These are phyloP conservation scores for Crotalus helleri DNA, from an alignment of 2,113 vertebrate species.

Conservation along the genomic window DNA sequence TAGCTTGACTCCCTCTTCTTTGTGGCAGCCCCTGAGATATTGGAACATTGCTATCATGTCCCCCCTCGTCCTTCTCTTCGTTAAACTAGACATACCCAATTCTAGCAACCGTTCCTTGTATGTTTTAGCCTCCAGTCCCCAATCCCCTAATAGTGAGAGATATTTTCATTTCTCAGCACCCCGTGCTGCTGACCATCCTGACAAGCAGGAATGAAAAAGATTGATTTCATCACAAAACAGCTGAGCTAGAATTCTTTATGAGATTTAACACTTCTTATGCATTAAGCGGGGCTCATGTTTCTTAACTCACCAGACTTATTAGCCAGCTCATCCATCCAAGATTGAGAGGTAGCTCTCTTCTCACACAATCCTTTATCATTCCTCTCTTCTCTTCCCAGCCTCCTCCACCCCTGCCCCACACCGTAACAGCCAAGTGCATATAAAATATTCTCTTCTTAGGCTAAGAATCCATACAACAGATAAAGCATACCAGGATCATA, in stretches of 20 bases:
- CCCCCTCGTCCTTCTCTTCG: no score
- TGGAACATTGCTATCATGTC: no score
- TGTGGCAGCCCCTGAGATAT: no score
- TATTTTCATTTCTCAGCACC: background rate
- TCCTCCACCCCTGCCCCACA: background rate
- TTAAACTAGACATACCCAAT: no score
- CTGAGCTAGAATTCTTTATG: background rate
- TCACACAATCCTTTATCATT: background rate
- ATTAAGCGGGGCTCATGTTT: background rate
- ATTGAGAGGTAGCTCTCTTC: background rate
- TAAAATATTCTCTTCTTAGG: background rate
- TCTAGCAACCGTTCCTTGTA: no score
- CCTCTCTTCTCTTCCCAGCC: background rate
- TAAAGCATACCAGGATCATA: background rate
- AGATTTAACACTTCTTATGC: background rate
- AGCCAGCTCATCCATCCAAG: background rate
- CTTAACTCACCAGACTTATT: background rate
- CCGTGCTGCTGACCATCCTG: background rate
- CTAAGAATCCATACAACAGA: background rate
- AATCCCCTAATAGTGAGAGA: background rate
- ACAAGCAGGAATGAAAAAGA: background rate
- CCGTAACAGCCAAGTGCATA: background rate
- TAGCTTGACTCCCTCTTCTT: no score
- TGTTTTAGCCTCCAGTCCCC: no score
- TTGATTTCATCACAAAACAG: background rate